These are phyloP conservation scores for Onychorhynchus coronatus DNA, from an alignment of 2,113 vertebrate species.

Conservation along the genomic window DNA sequence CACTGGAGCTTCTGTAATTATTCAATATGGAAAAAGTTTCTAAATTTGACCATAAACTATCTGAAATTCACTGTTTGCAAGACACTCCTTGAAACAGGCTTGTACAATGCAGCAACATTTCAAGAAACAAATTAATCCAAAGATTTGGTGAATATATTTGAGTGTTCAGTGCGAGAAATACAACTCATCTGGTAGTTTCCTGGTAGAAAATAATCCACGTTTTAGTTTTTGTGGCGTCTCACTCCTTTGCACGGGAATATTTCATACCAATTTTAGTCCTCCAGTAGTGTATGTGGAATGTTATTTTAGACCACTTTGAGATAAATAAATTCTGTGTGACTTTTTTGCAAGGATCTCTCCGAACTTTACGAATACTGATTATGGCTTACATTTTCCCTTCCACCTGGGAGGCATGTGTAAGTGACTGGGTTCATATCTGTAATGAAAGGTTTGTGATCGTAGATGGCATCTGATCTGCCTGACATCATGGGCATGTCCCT, in stretches of 20 bases:
- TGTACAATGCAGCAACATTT: background rate
- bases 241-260: background rate
- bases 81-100: background rate
- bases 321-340: background rate
- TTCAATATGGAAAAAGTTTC: background rate
- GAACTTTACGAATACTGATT: background rate
- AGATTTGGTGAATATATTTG: background rate
- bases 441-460: background rate
- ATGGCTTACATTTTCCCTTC: background rate
- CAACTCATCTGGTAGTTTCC: background rate
- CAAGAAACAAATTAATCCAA: background rate
- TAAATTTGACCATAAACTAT: background rate
- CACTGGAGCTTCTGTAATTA: background rate
- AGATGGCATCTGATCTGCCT: background rate
- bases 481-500: accelerated
- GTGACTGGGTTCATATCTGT: background rate
- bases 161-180: accelerated
- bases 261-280: background rate
- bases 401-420: background rate
- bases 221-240: background rate
- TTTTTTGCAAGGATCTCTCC: background rate
- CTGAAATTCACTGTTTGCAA: background rate
- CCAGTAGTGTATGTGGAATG: background rate
- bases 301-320: background rate
- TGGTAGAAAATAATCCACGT: background rate